Percentiles rank a stretch among this genome's conserved stretches.
These are phyloP conservation scores for Nemopilema nomurai DNA, from an alignment of 30 jellyfish, hydroid and myxozoan species.

Conservation along the genomic window DNA sequence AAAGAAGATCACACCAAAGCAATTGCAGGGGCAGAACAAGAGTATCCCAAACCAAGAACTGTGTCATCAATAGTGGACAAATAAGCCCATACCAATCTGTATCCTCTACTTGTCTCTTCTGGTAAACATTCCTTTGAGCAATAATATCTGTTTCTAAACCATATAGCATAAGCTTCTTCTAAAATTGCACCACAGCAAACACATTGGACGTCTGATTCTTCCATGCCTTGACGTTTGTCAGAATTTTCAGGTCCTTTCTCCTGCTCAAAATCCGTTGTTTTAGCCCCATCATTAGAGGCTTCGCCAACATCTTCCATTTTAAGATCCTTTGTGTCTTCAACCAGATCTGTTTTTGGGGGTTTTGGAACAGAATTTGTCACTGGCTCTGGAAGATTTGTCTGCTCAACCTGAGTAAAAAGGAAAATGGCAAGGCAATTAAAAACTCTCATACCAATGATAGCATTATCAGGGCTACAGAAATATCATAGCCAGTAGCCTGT, in stretches of 20 bases:
- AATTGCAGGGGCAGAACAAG: too few relatives aligned
- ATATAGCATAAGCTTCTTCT: constrained; percentile 53
- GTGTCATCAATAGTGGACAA: not conserved
- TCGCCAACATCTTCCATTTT: not conserved
- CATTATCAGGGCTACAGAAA: too few relatives aligned
- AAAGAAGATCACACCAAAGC: too few relatives aligned
- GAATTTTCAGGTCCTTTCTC: not conserved
- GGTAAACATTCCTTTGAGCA: constrained; percentile 78
- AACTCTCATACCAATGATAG: too few relatives aligned
- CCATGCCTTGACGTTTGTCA: constrained; percentile 22
- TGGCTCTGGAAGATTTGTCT: not conserved
- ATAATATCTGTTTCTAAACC: constrained; percentile 64
- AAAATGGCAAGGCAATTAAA: too few relatives aligned
- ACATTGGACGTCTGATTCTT: constrained; percentile 56
- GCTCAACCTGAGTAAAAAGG: not conserved
- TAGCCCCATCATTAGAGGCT: not conserved
- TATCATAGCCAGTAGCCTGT: too few relatives aligned
- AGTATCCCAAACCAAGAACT: too few relatives aligned
- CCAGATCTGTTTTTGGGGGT: not conserved
- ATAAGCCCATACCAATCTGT: constrained; percentile 44
- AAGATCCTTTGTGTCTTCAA: not conserved
- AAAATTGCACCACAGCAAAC: constrained; percentile 60
- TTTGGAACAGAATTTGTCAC: not conserved
- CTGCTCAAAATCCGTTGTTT: not conserved
- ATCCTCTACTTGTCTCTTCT: constrained; percentile 68